A percentile compares a stretch with the other conserved stretches of the same genome.
These are phyloP conservation scores for Lates calcarifer DNA, from an alignment of 2,113 vertebrate species.

Conservation along the genomic window DNA sequence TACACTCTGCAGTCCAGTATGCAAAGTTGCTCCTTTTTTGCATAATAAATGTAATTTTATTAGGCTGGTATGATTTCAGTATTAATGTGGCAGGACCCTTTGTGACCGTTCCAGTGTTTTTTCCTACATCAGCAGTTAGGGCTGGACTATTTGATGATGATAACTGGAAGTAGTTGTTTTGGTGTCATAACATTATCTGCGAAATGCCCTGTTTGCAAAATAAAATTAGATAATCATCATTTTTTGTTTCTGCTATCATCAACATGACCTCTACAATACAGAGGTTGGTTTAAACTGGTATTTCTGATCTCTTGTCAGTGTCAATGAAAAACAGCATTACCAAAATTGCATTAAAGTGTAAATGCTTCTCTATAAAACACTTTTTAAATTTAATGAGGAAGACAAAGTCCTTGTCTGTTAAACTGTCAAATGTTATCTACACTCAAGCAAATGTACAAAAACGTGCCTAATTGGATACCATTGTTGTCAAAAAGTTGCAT, in stretches of 20 bases:
- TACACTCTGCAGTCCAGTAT: background rate
- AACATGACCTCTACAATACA: no score
- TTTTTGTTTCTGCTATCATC: background rate
- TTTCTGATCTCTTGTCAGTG: background rate
- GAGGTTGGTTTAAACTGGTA: background rate
- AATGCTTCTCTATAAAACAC: no score
- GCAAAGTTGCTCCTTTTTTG: background rate
- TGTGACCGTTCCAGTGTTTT: background rate
- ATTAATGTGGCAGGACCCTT: background rate
- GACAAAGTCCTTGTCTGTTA: background rate
- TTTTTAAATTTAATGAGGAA: no score
- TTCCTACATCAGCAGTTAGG: background rate
- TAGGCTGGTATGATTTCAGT: background rate
- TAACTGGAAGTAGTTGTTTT: slow-evolving; percentile 2
- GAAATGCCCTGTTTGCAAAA: slow-evolving; percentile 1
- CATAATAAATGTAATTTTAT: background rate
- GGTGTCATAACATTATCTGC: background rate
- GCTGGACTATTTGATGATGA: background rate
- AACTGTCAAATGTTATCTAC: background rate
- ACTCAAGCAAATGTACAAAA: background rate
- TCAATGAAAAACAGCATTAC: background rate
- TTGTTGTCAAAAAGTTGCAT: no score
- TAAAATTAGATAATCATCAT: background rate
- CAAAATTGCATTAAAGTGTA: background rate
- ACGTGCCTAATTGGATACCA: background rate